Conservation (phyloP, 2,113 vertebrate species). For the Carlito syrichta region DNA sequence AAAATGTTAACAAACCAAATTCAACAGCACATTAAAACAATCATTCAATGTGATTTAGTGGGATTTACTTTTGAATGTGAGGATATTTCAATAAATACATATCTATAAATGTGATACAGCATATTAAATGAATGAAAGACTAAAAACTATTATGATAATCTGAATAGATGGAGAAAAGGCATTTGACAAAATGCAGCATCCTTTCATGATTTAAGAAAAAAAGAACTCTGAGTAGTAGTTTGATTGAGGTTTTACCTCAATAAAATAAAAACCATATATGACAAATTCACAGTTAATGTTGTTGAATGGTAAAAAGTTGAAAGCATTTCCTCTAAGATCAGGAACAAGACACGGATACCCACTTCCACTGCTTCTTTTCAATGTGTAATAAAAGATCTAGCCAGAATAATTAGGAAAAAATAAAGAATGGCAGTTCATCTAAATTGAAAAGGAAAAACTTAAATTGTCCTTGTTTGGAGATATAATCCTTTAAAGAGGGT, state of each 20-base stretch:
- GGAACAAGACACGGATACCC: background rate
- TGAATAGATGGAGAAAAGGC: background rate
- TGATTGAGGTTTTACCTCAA: no score
- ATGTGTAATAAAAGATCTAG: background rate
- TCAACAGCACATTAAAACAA: background rate
- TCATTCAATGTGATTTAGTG: background rate
- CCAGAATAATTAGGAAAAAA: background rate
- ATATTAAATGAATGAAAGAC: background rate
- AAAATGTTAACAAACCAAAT: background rate
- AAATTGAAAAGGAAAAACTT: background rate
- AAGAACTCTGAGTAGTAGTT: no score
- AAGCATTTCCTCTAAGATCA: background rate
- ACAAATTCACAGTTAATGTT: background rate
- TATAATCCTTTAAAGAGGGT: no score
- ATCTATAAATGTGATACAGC: background rate
- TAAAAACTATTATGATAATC: background rate
- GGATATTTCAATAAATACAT: background rate
- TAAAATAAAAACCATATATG: background rate
- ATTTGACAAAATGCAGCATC: background rate
- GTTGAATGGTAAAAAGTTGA: background rate
- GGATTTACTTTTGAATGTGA: background rate
- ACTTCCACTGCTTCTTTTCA: background rate
- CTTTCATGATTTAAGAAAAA: background rate
- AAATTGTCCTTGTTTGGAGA: background rate
- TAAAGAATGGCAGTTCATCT: background rate